Evolutionary conservation across 2,888 invertebrate species (phyloP), one percentile per base, ranked within the genome.

Genomic region (Cosmorhoe ocellata): DNA sequence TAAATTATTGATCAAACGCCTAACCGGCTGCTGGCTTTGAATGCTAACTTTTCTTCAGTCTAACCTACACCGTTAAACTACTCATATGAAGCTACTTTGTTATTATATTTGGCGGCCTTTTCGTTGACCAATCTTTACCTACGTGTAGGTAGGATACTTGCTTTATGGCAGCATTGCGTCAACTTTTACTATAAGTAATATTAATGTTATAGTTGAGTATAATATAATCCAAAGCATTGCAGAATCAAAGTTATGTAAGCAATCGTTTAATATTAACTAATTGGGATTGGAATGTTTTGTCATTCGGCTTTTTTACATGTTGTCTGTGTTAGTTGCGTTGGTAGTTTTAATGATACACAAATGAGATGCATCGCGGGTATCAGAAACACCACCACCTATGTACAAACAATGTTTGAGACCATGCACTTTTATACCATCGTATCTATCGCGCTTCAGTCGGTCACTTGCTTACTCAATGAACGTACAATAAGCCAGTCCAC

Each of bases 141-240:
- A 54, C 48, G 57, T 18, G 18, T 59, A 53, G 55, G 53, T 54
- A 54, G 51, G 47, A 56, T 36, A 46, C 46, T 51, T 53, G 40
- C 40, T 55, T 46, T 56, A 51, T 51, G 43, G 51, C 46, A 28
- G 39, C 30, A 59, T 61, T 58, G 56, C 59, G 50, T 56, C 58
- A 62, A 54, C 52, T 50, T 56, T 58, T 50, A 56, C 57, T 54
- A 59, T 18, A 18, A 3, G 5, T 48, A 43, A 51, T 22, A 55
- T 56, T 27, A 47, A 47, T 39, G 36, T 32, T 51, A 41, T 51
- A 56, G 40, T 49, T 42, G 53, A 50, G 28, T 49, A 53, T 56
- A 51, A 53, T 58, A 53, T 53, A 56, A 58, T 58, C 50, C 38
- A 47, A 54, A 51, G 34, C 42, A 56, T 61, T 61, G 53, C 61